Evolutionary conservation across 2,888 invertebrate species (phyloP).

Genomic region (Tiliacea aurago): DNA sequence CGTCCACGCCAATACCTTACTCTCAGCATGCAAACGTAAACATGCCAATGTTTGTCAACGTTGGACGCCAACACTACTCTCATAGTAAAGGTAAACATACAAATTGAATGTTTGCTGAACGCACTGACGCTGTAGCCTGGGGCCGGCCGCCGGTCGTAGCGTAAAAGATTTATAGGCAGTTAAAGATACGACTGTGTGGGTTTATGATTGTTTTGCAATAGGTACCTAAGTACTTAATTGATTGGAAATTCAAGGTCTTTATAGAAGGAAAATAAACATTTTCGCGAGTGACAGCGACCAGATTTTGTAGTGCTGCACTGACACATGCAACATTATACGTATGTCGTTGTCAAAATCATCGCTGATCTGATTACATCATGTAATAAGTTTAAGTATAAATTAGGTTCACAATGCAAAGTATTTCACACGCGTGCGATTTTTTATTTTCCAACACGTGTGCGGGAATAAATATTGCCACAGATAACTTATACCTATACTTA

Average conservation of each 20-base stretch:
- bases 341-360: neutral
- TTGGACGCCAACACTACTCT: conserved; percentile 29
- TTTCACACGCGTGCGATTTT: too few species aligned
- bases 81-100: conserved; percentile 38
- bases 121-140: conserved; percentile 7
- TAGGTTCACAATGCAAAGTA: too few species aligned
- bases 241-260: neutral
- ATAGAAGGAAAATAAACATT: neutral
- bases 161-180: conserved; percentile 9
- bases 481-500: too few species aligned
- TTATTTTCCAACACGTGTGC: too few species aligned
- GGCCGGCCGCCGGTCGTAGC: neutral
- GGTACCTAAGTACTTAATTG: neutral
- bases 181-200: neutral
- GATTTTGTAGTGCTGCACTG: neutral
- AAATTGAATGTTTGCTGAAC: conserved; percentile 29
- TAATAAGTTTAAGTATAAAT: too few species aligned
- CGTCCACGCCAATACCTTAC: neutral
- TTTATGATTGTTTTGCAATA: neutral
- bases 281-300: neutral
- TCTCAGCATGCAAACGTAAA: conserved; percentile 2
- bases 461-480: too few species aligned
- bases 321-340: neutral
- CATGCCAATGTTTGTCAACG: conserved; percentile 23
- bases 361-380: neutral